phyloP scores from a whole-genome alignment of 1,140 invertebrate species.

The Drosophila kurseongensis region DNA sequence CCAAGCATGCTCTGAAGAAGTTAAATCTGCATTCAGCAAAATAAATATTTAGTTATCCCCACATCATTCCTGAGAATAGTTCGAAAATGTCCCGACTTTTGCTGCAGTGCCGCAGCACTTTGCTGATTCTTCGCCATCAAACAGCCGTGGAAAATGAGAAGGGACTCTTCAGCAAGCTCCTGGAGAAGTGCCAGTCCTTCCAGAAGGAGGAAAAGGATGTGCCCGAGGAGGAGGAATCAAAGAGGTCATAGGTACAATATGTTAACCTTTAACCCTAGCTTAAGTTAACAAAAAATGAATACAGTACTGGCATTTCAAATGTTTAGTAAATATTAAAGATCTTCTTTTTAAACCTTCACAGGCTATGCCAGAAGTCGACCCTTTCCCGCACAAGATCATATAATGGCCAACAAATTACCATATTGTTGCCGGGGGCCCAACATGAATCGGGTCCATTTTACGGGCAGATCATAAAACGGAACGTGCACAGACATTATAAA shows the following conservation, averaged over 20 bases:
- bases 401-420: slow-evolving; percentile 40
- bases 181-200: slow-evolving; percentile 5
- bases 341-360: not conserved
- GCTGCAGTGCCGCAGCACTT: slow-evolving; percentile 24
- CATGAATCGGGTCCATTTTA: slow-evolving; percentile 64
- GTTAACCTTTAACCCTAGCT: too few species aligned
- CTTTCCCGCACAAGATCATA: slow-evolving; percentile 16
- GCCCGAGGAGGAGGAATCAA: slow-evolving; percentile 7
- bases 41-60: not conserved
- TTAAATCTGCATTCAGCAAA: not conserved
- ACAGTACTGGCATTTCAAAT: too few species aligned
- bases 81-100: slow-evolving; percentile 26
- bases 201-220: not conserved
- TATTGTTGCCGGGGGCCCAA: slow-evolving; percentile 43
- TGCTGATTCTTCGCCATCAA: slow-evolving; percentile 23
- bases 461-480: slow-evolving; percentile 70
- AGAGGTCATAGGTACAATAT: slow-evolving; percentile 20
- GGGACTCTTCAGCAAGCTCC: slow-evolving; percentile 22
- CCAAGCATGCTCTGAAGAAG: not conserved
- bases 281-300: too few species aligned
- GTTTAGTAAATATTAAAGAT: too few species aligned
- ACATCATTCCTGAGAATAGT: not conserved
- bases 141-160: slow-evolving; percentile 5
- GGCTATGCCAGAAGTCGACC: not conserved
- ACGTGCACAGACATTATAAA: slow-evolving; percentile 70